Evolutionary conservation across 2,797 vertebrate species (phyloP).

Genomic region (Scomberomorus guttatus): DNA sequence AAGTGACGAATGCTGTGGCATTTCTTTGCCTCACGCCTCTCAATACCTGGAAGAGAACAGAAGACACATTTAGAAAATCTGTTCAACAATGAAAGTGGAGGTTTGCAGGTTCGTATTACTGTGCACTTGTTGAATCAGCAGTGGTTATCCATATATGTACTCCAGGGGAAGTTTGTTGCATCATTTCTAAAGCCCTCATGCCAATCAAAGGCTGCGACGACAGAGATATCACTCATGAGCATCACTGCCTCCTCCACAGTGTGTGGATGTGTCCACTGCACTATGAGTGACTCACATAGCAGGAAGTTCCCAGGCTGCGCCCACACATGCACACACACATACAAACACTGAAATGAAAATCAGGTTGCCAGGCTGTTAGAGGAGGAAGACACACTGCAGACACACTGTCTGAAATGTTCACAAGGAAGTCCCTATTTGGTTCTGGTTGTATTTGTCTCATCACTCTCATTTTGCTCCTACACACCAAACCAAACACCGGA

Average conservation of each 20-base stretch:
- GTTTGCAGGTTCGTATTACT: neutral
- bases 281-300: conserved; percentile 81
- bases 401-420: conserved; percentile 24
- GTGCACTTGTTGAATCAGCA: conserved; percentile 12
- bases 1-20: conserved; percentile 95
- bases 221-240: conserved; percentile 58
- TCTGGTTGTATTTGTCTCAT: conserved; percentile 14
- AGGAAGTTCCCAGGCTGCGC: conserved; percentile 77
- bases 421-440: conserved; percentile 72
- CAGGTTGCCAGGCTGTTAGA: conserved; percentile 38
- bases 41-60: conserved; percentile 86
- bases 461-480: conserved; percentile 31
- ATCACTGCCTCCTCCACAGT: conserved; percentile 81
- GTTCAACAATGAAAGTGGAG: conserved; percentile 15
- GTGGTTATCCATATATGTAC: conserved; percentile 65
- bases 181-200: conserved; percentile 44
- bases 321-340: conserved; percentile 65
- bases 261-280: conserved; percentile 75
- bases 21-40: conserved; percentile 86
- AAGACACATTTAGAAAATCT: conserved; percentile 30
- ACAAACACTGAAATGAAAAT: conserved; percentile 21
- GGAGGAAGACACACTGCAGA: conserved; percentile 37
- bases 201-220: conserved; percentile 49
- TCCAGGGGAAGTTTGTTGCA: conserved; percentile 59
- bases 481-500: conserved; percentile 34